Conservation (phyloP, 2,888 invertebrate genomes). For the Coelogynopora nodosa region DNA sequence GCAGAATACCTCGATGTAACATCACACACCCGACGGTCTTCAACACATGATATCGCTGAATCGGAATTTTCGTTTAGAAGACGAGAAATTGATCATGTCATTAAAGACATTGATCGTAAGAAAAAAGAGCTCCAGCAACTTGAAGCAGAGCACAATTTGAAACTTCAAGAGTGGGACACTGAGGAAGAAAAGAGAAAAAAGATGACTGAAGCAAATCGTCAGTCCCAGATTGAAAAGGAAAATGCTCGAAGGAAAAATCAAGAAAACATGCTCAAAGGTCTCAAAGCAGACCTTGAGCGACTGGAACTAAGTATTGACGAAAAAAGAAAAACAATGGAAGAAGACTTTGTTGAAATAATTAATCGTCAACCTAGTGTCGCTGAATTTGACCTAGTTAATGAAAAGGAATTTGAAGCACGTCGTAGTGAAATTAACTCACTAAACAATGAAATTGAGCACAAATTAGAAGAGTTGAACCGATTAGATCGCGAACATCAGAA, state of each 20-base stretch:
- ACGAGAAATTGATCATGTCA: conserved; percentile 44
- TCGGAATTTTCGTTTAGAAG: neutral
- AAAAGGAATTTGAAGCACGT: neutral
- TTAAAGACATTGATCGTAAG: conserved; percentile 44
- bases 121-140: conserved; percentile 45
- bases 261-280: conserved; percentile 39
- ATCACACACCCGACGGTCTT: neutral
- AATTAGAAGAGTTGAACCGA: conserved; percentile 47
- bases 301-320: neutral
- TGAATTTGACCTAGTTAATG: neutral
- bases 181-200: conserved; percentile 40
- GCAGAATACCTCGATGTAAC: neutral
- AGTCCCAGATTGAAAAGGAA: conserved; percentile 52
- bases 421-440: conserved; percentile 18
- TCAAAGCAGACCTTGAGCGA: conserved; percentile 32
- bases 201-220: conserved; percentile 45
- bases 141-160: conserved; percentile 46
- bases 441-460: conserved; percentile 45
- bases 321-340: neutral
- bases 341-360: neutral
- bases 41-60: neutral
- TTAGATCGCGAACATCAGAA: conserved; percentile 47
- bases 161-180: conserved; percentile 43
- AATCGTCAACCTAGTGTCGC: neutral
- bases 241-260: conserved; percentile 52